Evolutionary conservation across 2,797 vertebrate genomes (phyloP), one percentile per base, ranked within the genome.

Genomic region (Australoheros facetus): DNA sequence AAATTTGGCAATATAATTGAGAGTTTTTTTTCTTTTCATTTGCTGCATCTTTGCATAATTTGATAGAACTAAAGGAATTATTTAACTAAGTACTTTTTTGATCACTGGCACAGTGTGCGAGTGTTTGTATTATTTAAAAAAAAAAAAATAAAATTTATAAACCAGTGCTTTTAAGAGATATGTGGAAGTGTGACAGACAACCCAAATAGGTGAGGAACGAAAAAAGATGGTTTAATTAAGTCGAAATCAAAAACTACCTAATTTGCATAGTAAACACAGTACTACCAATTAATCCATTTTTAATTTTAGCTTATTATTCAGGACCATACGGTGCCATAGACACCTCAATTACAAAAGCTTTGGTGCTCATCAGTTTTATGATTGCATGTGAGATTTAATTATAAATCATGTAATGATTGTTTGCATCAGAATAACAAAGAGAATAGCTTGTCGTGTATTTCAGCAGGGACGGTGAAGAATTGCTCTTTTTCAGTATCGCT

Each of bases 381-480:
- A 82, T 86, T 79, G 79, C 82, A 86, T 79, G 79, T 77, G 70
- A 82, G 74, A 79, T 85, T 85, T 84, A 89, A 91, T 91, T 90
- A 82, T 53, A 87, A 85, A 83, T 69, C 81, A 80, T 53, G 51
- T 83, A 77, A 88, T 57, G 71, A 75, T 56, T 72, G 77, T 87
- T 87, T 86, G 77, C 84, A 77, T 91, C 83, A 83, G 75, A 88
- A 79, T 71, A 78, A 81, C 56, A 62, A 72, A 56, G 42, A 12
- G 37, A 42, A 26, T 19, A 30, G 66, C 72, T 79, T 66, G 79
- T 53, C 39, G 17, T 51, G 11, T 66, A 74, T 83, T 82, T 69
- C 17, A 57, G 14, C 74, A 3, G 12, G 14, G 39, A 70, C 56
- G 77, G 71, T 53, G 62, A 78, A 60, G 56, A 80, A 80, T 83